phyloP scores from a whole-genome alignment of 2,888 invertebrate species.

The Meghimatium bilineatum region DNA sequence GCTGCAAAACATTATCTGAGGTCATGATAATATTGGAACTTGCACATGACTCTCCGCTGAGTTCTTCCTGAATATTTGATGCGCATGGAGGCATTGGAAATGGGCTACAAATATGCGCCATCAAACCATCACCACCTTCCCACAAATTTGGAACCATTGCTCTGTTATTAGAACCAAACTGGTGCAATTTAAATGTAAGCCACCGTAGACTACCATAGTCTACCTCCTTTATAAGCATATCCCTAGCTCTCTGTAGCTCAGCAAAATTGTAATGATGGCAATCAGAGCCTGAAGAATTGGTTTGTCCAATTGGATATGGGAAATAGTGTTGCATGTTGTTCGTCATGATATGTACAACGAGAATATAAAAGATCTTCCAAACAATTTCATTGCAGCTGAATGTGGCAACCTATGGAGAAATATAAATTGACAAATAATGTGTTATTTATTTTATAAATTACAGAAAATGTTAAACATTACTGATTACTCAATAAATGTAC shows the following conservation, averaged over 20 bases:
- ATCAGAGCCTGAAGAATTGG: neutral
- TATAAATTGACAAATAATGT: neutral
- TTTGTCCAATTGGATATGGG: neutral
- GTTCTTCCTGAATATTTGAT: neutral
- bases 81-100: constrained; percentile 13
- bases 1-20: neutral
- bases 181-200: neutral
- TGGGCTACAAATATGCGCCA: neutral
- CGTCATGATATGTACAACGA: neutral
- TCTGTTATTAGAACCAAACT: neutral
- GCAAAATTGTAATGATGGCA: neutral
- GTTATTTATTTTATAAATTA: too few species aligned
- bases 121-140: constrained; percentile 16
- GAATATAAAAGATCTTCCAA: neutral
- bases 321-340: neutral
- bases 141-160: constrained; percentile 14
- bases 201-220: neutral
- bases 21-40: neutral
- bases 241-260: neutral
- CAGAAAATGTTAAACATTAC: neutral
- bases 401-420: neutral
- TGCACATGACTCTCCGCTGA: neutral
- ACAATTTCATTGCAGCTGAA: neutral
- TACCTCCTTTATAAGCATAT: neutral
- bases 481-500: too few species aligned